Evolutionary conservation across 2,113 vertebrate species (phyloP), one percentile per base, ranked within the genome.

Genomic region (Megaceryle maxima): DNA sequence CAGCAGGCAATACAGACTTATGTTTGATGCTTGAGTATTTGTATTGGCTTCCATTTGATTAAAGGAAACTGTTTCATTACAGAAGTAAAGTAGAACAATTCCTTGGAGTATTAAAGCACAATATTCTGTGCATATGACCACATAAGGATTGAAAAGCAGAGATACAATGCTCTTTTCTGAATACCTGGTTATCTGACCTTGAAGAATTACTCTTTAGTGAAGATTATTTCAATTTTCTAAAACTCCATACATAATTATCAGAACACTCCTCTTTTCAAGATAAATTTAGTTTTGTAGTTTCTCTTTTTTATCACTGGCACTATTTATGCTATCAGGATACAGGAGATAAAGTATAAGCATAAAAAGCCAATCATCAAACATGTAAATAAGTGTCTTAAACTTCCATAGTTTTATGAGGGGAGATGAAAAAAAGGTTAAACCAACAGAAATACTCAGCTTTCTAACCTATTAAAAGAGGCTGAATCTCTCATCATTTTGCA

Each of bases 61-160:
- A 97, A 96, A 97, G 92, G 94, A 97, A 98, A 87, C 66, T 60
- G 83, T 83, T 95, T 93, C 78, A 92, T 96, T 97, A 92, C 14
- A 86, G 88, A 87, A 93, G 81, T 77, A 87, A 96, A 96, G 95
- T 35, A 87, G 76, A 97, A 90, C 73, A 92, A 96, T 94, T 94
- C 97, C 94, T 82, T 75, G 21, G 67, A 86, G 92, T 29, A 90
- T 41, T 81, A 77, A 88, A 94, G 66, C 69, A 94, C 77, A 87
- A 73, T 48, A 79, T 75, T 94, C 80, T 77, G 44, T 74, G 84
- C 5, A 10, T 77, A 83, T 55, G 74, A 90, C 51, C 55, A 91
- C 63, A 79, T 16, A 92, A 74, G 31, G 68, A 79, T 64, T 91
- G 57, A 70, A 91, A 85, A 79, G 53, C 78, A 86, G n/a, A 55